Evolutionary conservation across 2,888 invertebrate species (phyloP).

Genomic region (Trissoscelio sp.): DNA sequence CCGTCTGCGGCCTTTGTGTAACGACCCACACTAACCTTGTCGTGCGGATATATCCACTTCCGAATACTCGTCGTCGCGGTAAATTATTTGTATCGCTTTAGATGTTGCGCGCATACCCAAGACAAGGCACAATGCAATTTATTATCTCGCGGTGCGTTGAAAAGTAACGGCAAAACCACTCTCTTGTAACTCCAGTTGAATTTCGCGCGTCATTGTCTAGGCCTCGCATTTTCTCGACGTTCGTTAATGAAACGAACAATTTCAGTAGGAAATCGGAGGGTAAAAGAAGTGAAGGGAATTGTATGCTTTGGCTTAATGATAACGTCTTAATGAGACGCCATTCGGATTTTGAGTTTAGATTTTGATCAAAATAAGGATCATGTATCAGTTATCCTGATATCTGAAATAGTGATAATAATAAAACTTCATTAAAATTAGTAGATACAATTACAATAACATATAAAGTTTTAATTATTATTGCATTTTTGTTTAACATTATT

Average conservation of each 20-base stretch:
- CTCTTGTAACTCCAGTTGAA: conserved; percentile 12
- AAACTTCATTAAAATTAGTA: too few relatives aligned
- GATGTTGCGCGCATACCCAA: conserved; percentile 9
- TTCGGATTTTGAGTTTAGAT: not conserved
- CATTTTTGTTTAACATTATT: too few relatives aligned
- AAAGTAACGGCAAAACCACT: conserved; percentile 34
- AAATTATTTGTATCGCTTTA: conserved; percentile 41
- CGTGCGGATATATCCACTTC: conserved; percentile 30
- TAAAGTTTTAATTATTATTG: too few relatives aligned
- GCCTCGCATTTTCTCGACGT: not conserved
- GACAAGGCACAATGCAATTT: conserved; percentile 19
- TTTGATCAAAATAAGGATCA: too few relatives aligned
- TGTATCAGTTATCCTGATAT: too few relatives aligned
- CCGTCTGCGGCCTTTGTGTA: conserved; percentile 27
- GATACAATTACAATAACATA: too few relatives aligned
- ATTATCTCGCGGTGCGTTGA: conserved; percentile 21
- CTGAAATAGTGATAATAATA: too few relatives aligned
- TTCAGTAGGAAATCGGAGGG: not conserved
- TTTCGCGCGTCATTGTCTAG: conserved; percentile 6
- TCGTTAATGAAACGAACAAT: conserved; percentile 1
- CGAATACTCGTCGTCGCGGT: conserved; percentile 23
- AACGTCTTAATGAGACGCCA: not conserved
- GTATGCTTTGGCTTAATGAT: not conserved
- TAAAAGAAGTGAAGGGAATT: not conserved
- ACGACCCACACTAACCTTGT: conserved; percentile 27